Base-by-base conservation (phyloP, 2,113 vertebrate species). In the Phrynosoma platyrhinos region DNA sequence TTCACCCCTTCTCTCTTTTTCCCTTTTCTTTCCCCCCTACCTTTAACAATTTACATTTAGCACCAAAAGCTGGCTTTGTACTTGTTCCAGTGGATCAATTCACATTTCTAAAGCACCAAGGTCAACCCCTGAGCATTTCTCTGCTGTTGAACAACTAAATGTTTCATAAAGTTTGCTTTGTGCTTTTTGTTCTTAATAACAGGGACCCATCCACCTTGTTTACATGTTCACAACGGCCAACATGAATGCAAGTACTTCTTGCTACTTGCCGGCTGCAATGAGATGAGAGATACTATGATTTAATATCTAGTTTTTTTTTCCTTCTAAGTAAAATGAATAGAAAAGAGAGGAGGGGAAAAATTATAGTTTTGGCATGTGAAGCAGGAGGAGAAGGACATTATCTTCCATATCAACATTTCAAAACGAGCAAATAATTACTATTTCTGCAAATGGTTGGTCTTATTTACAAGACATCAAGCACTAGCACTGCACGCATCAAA, bases 1-100 rank as follows among this genome's bases (percentile, higher is more conserved):
- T 40, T 20, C 16, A 4, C 4, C 2, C 20, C 18, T 8, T 21
- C 58, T 47, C 64, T 55, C 47, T 27, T 36, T 36, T 23, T 69
- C 36, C 42, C 55, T 8, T 21, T 69, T 13, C 18, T 16, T 53
- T 14, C 16, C 4, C 36, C 1, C 30, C 18, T n/a, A 52, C 13
- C 92, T 93, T 94, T 93, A 95, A 95, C 95, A 96, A 96, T 97
- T 97, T 97, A 96, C 95, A 96, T 94, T 94, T 94, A 95, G 93
- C 95, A 96, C 94, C 96, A 97, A 94, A 88, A 96, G 92, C 95
- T 92, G 91, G 90, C 91, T 96, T 96, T 96, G 96, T 97, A 94
- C 95, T 95, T 94, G 91, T 93, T 97, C 96, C 95, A 96, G 92
- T 89, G 94, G 96, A 95, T 96, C 96, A 94, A 93, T 96, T 94